Percentiles rank a stretch among this genome's conserved stretches.
Evolutionary conservation across 1,140 invertebrate species (phyloP).

Genomic region (Lepidurus arcticus): DNA sequence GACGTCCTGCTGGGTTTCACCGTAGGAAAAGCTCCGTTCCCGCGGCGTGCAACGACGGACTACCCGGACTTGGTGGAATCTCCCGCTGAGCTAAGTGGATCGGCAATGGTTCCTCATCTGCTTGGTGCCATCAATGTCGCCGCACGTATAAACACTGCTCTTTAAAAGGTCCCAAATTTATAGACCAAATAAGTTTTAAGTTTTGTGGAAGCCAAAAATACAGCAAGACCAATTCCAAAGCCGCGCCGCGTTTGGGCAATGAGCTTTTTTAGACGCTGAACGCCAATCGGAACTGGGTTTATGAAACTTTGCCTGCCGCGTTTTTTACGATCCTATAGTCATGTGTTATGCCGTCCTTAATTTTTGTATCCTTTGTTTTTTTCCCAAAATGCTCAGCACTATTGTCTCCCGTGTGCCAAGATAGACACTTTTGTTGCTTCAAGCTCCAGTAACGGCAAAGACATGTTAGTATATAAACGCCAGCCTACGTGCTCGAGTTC

Average conservation of each 20-base stretch:
- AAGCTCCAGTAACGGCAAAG: not conserved
- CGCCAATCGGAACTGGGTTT: not conserved
- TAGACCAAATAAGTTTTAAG: constrained; percentile 19
- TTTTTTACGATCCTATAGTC: not conserved
- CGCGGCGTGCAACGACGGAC: constrained; percentile 19
- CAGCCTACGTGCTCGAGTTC: not conserved
- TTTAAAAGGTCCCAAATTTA: not conserved
- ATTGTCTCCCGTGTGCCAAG: constrained; percentile 5
- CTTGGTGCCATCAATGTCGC: constrained; percentile 20
- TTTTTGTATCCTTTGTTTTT: not conserved
- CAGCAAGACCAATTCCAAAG: not conserved
- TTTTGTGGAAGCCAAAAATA: not conserved
- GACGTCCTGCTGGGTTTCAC: not conserved
- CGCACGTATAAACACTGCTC: constrained; percentile 18
- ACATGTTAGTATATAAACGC: not conserved
- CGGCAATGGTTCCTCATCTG: constrained; percentile 20
- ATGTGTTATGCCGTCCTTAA: not conserved
- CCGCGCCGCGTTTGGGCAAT: not conserved
- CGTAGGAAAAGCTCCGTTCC: constrained; percentile 17
- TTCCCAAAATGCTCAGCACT: not conserved
- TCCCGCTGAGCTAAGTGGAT: constrained; percentile 10
- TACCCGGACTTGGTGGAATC: not conserved
- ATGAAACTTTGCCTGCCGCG: not conserved
- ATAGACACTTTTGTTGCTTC: not conserved
- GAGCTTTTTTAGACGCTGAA: not conserved